Base-by-base conservation (phyloP, 2,888 invertebrate species). In the Lycaena phlaeas region DNA sequence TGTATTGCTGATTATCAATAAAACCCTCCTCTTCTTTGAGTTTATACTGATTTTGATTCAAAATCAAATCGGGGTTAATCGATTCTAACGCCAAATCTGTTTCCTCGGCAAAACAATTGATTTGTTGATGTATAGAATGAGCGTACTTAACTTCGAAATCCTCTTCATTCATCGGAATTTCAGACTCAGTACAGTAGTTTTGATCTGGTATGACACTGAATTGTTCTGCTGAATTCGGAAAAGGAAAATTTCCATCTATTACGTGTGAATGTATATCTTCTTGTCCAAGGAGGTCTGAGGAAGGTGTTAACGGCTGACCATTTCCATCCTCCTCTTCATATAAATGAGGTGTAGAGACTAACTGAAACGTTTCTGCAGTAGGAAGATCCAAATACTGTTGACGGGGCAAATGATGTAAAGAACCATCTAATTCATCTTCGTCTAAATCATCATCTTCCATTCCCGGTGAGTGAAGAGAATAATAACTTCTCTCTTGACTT, bases 291-390 rank as follows among this genome's bases (percentile, higher is more conserved):
- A 85, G 61, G 48, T 85, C 85, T 2, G 85, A 85, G 7, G 76
- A 75, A 1, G 85, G 85, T 4, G 85, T 85, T 49, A 88, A 57
- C 29, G 88, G 87, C 48, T 86, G 86, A 12, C 84, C 81, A 27
- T 56, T 53, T 36, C 87, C 87, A 52, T 90, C 90, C 45, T 89
- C 89, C 61, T 90, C 88, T 45, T 89, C 88, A 43, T 89, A 88
- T 39, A 86, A 63, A 51, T 79, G 76, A 37, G 85, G 82, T 6
- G 86, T 82, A 5, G 88, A 84, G 9, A 90, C 85, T 48, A 90
- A 61, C 53, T 90, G 90, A 57, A 89, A 91, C 2, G 87, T 79
- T 61, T 89, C 89, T 4, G 87, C 79, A 4, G 86, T 81, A 36
- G 87, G 86, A 38, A 90, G 71, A 50, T 88, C 82, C 22, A 89